These are phyloP conservation scores for Atlantisia rogersi DNA, from an alignment of 2,113 vertebrate species.

Conservation along the genomic window DNA sequence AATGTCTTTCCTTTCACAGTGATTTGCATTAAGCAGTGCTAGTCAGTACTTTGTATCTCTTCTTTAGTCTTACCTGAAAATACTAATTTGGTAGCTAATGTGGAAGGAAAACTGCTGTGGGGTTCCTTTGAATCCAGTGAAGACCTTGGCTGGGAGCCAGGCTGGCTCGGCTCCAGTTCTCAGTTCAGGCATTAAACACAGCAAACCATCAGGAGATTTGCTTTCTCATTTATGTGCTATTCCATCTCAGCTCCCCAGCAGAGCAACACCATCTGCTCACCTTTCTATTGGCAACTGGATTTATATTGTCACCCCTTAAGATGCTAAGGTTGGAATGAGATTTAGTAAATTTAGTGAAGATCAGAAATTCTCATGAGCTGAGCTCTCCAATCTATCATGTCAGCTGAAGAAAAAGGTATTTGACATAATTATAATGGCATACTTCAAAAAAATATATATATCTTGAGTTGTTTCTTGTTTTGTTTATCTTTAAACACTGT, in stretches of 20 bases:
- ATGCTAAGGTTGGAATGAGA: background rate
- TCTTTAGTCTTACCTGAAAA: background rate
- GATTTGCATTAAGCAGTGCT: background rate
- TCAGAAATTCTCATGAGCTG: background rate
- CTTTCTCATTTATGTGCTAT: constrained; percentile 45
- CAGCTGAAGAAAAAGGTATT: background rate
- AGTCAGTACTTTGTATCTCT: background rate
- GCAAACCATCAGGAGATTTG: constrained; percentile 20
- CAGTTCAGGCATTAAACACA: constrained; percentile 37
- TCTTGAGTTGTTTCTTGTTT: background rate
- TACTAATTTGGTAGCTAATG: background rate
- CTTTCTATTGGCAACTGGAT: background rate
- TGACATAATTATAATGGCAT: background rate
- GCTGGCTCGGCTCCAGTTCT: background rate
- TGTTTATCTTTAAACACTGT: background rate
- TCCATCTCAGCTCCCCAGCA: constrained; percentile 1
- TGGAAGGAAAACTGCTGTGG: background rate
- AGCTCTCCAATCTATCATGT: background rate
- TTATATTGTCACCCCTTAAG: background rate
- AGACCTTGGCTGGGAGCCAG: background rate
- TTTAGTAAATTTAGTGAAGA: background rate
- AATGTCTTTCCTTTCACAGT: background rate
- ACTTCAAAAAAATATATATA: background rate
- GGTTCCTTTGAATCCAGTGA: background rate
- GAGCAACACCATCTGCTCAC: constrained; percentile 32